phyloP scores from a whole-genome alignment of 2,888 invertebrate species.

The Cheilosia variabilis region DNA sequence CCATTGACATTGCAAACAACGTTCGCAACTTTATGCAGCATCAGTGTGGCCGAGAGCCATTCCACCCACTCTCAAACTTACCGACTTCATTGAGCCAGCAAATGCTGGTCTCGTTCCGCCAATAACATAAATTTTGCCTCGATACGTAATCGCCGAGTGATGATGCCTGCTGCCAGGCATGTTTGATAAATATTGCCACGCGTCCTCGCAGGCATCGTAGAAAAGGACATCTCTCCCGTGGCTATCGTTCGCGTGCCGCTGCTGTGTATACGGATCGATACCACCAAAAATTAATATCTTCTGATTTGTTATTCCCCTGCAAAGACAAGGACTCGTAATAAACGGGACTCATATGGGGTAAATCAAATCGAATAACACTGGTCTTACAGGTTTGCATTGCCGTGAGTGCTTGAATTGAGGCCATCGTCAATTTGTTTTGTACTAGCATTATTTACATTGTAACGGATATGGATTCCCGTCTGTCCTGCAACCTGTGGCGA shows the following conservation, averaged over 20 bases:
- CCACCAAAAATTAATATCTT: constrained; percentile 88
- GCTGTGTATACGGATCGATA: constrained; percentile 86
- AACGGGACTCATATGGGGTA: background rate
- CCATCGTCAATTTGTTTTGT: constrained; percentile 18
- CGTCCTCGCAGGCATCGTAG: constrained; percentile 86
- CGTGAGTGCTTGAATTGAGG: constrained; percentile 20
- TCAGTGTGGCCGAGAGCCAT: background rate
- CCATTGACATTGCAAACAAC: too few species aligned
- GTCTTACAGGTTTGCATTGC: constrained; percentile 50
- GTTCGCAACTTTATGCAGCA: background rate
- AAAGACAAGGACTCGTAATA: background rate
- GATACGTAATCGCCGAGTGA: constrained; percentile 87
- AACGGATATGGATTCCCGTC: constrained; percentile 2
- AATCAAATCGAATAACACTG: constrained; percentile 18
- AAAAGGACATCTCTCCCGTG: constrained; percentile 86
- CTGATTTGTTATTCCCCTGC: constrained; percentile 32
- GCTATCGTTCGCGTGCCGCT: constrained; percentile 66
- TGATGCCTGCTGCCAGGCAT: constrained; percentile 90
- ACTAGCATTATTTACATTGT: constrained; percentile 3
- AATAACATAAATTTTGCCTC: constrained; percentile 87
- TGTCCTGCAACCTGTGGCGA: background rate
- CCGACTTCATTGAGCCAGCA: constrained; percentile 34
- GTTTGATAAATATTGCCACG: constrained; percentile 88
- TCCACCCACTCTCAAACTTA: constrained; percentile 27
- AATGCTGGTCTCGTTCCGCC: constrained; percentile 84